Evolutionary conservation across 1,140 invertebrate species (phyloP).

Genomic region (Manduca sexta): DNA sequence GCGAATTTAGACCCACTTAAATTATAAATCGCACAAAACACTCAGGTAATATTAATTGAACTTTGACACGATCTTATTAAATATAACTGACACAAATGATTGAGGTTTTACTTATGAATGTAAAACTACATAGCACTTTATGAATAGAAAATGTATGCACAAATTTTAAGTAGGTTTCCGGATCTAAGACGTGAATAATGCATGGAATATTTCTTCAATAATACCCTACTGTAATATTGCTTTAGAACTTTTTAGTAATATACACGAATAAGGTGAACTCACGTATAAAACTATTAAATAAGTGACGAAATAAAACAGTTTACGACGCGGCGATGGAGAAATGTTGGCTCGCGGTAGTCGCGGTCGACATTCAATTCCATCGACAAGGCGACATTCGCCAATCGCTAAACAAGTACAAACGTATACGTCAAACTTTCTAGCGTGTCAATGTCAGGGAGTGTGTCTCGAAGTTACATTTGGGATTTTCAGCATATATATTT

Average conservation of each 20-base stretch:
- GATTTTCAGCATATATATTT: too few species aligned
- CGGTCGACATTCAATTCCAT: conserved; percentile 21
- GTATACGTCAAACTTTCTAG: conserved; percentile 52
- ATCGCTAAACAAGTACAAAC: conserved; percentile 24
- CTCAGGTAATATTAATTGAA: conserved; percentile 10
- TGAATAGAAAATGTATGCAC: conserved; percentile 14
- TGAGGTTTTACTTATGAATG: too few species aligned
- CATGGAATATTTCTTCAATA: conserved; percentile 11
- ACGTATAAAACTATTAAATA: conserved; percentile 4
- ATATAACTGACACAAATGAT: neutral
- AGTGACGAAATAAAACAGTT: neutral
- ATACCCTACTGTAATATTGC: neutral
- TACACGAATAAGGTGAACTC: conserved; percentile 2
- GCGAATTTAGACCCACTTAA: conserved; percentile 18
- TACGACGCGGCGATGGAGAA: conserved; percentile 2
- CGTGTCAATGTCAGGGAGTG: conserved; percentile 8
- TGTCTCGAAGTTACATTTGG: too few species aligned
- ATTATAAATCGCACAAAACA: conserved; percentile 9
- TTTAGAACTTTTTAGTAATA: neutral
- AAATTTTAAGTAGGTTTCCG: conserved; percentile 61
- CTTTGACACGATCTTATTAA: conserved; percentile 11
- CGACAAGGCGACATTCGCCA: conserved; percentile 29
- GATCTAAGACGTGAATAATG: conserved; percentile 37
- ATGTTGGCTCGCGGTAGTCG: conserved; percentile 13
- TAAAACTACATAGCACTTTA: neutral